Base-by-base conservation (phyloP, 2,888 invertebrate genomes). In the Eilema sororculum region DNA sequence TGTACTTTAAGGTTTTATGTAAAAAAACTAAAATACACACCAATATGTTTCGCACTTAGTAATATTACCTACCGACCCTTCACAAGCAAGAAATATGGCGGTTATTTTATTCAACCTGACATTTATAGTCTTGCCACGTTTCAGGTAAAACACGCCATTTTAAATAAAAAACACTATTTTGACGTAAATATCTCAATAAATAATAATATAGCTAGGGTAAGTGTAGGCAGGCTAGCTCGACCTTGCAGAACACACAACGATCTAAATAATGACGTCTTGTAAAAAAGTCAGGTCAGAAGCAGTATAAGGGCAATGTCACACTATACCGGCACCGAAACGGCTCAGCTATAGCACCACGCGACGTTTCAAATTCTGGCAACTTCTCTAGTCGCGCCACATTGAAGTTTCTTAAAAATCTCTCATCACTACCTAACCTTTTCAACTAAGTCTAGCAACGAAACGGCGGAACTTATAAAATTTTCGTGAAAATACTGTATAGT, bases 91-190 rank as follows among this genome's bases (percentile, higher is more conserved):
- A 52, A 52, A 52, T 52, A 52, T 52, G 52, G 9, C 52, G n/a
- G 52, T 52, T n/a, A 52, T 52, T 52, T 52, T 52, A 52, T 52
- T 52, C 52, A n/a, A 52, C 20, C 52, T 52, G 52, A 52, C 52
- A 52, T 52, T 52, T 52, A 52, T 52, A 52, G 52, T 52, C 52
- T 8, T 52, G n/a, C 52, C 52, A 52, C n/a, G 52, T 52, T 52
- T 52, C 52, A 52, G 46, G 6, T 46, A 6, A n/a, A n/a, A 52
- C n/a, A 52, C 52, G 52, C 20, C 52, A 52, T n/a, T 52, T 52
- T n/a, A 52, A 52, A 52, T 20, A 52, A 52, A 16, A 46, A n/a
- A n/a, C n/a, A 52, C 20, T 52, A 52, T 52, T 52, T 52, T n/a
- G 52, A 52, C n/a, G 20, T 20, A 52, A 52, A 52, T 52, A n/a